Evolutionary conservation across 2,797 vertebrate genomes (phyloP).

Genomic region (Myiothlypis chrysogaster): DNA sequence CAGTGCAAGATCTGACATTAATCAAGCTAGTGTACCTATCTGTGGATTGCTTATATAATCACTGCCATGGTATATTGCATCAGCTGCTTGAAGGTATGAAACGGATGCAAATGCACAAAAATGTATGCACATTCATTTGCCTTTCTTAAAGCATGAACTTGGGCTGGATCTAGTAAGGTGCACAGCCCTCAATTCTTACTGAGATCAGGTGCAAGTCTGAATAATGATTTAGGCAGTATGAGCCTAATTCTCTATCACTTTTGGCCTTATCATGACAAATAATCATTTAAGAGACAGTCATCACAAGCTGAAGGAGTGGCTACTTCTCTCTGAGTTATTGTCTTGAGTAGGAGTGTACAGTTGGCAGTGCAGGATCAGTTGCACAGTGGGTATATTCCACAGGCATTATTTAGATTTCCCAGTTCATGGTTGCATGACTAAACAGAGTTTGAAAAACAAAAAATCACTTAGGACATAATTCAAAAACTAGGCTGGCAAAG

Average conservation of each 20-base stretch:
- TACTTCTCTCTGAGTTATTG: not conserved
- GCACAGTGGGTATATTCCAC: accelerated
- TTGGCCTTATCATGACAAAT: not conserved
- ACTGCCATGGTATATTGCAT: not conserved
- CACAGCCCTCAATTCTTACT: not conserved
- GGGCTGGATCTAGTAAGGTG: not conserved
- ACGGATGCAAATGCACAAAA: slow-evolving; percentile 3
- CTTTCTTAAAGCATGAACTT: not conserved
- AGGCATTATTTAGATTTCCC: not conserved
- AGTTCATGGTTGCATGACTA: not conserved
- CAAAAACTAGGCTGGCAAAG: not conserved
- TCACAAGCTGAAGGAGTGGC: not conserved
- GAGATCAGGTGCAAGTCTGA: not conserved
- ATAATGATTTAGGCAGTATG: not conserved
- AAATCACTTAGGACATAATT: not conserved
- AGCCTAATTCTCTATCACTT: not conserved
- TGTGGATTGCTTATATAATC: not conserved
- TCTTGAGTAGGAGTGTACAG: not conserved
- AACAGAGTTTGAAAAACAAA: not conserved
- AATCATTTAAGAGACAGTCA: not conserved
- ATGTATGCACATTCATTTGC: slow-evolving; percentile 16
- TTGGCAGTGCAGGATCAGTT: not conserved
- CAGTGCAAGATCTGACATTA: not conserved
- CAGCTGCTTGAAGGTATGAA: not conserved
- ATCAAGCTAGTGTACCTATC: not conserved